Evolutionary conservation across 2,113 vertebrate species (phyloP), one percentile per base, ranked within the genome.

Genomic region (Daboia siamensis): DNA sequence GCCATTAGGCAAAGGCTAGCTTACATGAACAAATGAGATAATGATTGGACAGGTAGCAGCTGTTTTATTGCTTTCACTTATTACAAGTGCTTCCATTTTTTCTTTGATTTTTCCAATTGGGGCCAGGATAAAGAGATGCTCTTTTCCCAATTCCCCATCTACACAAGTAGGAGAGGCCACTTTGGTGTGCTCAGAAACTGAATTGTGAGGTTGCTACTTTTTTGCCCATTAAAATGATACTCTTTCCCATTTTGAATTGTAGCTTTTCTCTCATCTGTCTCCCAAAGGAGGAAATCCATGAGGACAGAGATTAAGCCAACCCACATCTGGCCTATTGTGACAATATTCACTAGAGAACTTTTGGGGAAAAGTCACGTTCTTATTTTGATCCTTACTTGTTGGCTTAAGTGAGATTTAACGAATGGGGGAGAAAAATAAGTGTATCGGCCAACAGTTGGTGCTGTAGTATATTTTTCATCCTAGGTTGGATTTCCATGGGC

Each of bases 341-440:
- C 86, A 92, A 5, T 20, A 46, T 91, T 96, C 91, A 91, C 89
- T 88, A 93, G 94, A 95, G 94, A 95, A 91, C 94, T 93, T 90
- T 93, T 93, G 29, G 90, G 86, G 44, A 96, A 94, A 92, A 92
- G 94, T 94, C 95, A 95, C 94, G 95, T 95, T 95, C 86, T 57
- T 95, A 92, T 92, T 96, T 94, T 90, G 95, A 97, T 94, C 94
- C 15, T 84, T 88, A 95, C 54, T 3, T 92, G 95, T 86, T 94
- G 96, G 96, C 97, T 97, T 94, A 89, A 96, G 90, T 80, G 95
- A 92, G 95, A 86, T 95, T 86, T 91, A 61, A 91, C 93, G 95
- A 95, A 95, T 93, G 93, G 46, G 39, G 92, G 97, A 96, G 95
- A 91, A 92, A 95, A 96, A 92, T 93, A 95, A 95, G 91, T 12